Evolutionary conservation across 2,113 vertebrate genomes (phyloP), one percentile per base, ranked within the genome.

Genomic region (Poeciliopsis prolifica): DNA sequence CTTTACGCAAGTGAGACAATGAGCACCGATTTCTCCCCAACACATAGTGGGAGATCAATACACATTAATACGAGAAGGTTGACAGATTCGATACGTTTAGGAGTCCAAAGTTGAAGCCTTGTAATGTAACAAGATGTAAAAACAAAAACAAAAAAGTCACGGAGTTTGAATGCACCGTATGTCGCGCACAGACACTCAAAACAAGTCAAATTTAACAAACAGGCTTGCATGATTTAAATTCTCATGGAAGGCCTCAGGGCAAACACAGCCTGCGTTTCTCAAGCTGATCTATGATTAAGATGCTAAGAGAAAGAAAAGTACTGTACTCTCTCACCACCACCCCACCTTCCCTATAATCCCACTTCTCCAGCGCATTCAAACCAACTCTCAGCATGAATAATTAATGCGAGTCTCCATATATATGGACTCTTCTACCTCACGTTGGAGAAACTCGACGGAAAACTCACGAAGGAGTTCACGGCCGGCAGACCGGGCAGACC

Each of bases 301-400:
- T 76, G 28, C 65, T 71, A 72, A 74, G 84, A 75, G 17, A 24
- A 65, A 54, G 74, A 66, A n/a, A 68, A 31, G 68, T 4, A 61
- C 15, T 77, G 42, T 75, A 63, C 61, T 74, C 29, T 58, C 82
- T 60, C 51, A 15, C 51, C 74, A 19, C 65, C 60, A 17, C 61
- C 28, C 40, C 40, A 63, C 67, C 74, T 37, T 37, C 35, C 10
- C 51, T 68, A 80, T 68, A 76, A 74, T 48, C 44, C 70, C 58
- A 8, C 72, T 70, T 82, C 81, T 71, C 42, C 62, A 70, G 2
- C 77, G 67, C 66, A 77, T 75, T 75, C 69, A 17, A 74, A 68
- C 77, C 40, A 75, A 78, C 81, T 81, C 74, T 66, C 70, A 60
- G 80, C 83, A 87, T 91, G 90, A 91, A 90, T 92, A 90, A 91